phyloP scores from a whole-genome alignment of 1,140 invertebrate genomes.

The Drosophila varians region DNA sequence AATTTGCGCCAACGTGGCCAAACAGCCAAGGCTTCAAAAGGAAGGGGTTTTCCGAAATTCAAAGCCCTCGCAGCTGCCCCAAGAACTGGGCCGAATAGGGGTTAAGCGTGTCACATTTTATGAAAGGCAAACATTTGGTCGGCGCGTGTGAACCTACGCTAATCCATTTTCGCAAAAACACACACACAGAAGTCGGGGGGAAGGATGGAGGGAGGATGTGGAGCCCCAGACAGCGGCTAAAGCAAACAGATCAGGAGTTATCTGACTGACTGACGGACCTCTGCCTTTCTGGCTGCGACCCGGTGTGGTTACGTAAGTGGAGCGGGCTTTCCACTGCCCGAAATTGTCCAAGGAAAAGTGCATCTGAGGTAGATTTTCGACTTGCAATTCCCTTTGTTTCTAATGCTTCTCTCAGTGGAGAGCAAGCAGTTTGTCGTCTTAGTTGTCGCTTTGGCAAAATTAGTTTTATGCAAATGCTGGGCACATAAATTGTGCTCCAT shows the following conservation, averaged over 20 bases:
- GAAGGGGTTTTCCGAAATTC: not conserved
- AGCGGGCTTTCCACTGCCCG: slow-evolving; percentile 1
- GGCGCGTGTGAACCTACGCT: slow-evolving; percentile 78
- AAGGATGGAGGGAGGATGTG: not conserved
- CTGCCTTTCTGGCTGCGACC: too few species aligned
- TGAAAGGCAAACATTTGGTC: slow-evolving; percentile 78
- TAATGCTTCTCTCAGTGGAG: slow-evolving; percentile 2
- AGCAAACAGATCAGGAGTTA: slow-evolving; percentile 74
- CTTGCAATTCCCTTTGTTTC: too few species aligned
- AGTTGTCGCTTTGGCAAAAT: slow-evolving; percentile 61
- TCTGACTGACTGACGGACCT: slow-evolving; percentile 39
- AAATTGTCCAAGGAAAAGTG: not conserved
- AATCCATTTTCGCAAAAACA: slow-evolving; percentile 75
- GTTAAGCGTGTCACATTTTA: slow-evolving; percentile 65
- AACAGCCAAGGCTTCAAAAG: slow-evolving; percentile 4
- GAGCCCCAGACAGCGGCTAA: slow-evolving; percentile 38
- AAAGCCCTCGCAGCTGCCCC: too few species aligned
- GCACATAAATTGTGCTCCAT: slow-evolving; percentile 73
- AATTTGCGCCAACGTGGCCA: slow-evolving; percentile 62
- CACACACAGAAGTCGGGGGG: slow-evolving; percentile 5
- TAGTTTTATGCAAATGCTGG: slow-evolving; percentile 78
- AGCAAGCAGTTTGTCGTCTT: slow-evolving; percentile 38
- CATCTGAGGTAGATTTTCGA: too few species aligned
- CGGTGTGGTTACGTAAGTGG: slow-evolving; percentile 55
- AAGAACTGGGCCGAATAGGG: not conserved